A percentile compares a stretch with the other conserved stretches of the same genome.
Evolutionary conservation across 2,888 invertebrate genomes (phyloP).

Genomic region (Kryphioiulus occultus): DNA sequence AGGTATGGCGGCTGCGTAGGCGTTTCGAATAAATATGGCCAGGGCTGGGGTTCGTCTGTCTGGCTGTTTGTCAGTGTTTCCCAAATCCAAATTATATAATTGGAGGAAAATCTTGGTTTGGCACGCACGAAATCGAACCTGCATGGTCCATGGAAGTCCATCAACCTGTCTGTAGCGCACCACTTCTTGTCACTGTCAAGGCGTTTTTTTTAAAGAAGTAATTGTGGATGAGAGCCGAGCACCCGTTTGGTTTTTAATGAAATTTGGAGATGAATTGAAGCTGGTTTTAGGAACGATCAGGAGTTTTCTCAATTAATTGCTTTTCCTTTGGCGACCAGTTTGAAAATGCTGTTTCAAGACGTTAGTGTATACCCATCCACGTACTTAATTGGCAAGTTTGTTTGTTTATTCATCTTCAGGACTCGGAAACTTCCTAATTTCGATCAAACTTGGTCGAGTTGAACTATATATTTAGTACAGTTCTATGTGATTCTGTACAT

Average conservation of each 20-base stretch:
- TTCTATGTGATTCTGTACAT: too few relatives aligned
- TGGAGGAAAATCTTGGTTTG: neutral
- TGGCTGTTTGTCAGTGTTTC: neutral
- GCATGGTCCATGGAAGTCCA: neutral
- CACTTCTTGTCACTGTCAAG: neutral
- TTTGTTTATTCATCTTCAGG: too few relatives aligned
- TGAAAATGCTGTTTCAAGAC: neutral
- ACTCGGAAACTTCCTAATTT: too few relatives aligned
- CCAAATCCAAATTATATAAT: neutral
- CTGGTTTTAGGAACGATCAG: neutral
- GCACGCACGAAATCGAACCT: neutral
- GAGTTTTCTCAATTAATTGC: neutral
- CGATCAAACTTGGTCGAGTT: too few relatives aligned
- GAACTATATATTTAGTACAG: too few relatives aligned
- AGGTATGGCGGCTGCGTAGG: neutral
- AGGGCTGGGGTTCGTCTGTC: neutral
- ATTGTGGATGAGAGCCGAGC: neutral
- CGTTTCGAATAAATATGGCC: neutral
- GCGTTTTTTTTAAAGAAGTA: neutral
- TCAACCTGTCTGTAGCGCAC: neutral
- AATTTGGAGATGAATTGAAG: neutral
- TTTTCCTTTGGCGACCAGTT: neutral
- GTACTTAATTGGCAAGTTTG: too few relatives aligned
- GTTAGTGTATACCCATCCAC: too few relatives aligned
- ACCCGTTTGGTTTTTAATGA: neutral